Evolutionary conservation across 2,113 vertebrate genomes (phyloP), one percentile per base, ranked within the genome.

Genomic region (Parus major): DNA sequence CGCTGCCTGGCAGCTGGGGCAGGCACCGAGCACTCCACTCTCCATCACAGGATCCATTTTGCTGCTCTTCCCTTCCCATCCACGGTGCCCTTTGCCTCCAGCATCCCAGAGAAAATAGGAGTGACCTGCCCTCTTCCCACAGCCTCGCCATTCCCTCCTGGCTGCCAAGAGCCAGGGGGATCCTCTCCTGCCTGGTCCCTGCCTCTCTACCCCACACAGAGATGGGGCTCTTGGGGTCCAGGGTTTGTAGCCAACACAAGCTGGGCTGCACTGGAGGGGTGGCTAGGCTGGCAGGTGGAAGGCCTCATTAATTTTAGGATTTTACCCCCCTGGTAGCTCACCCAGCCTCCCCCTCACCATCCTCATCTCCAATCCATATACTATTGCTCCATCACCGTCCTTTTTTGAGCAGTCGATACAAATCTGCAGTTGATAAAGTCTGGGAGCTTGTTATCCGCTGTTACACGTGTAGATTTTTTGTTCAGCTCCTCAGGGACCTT

Each of bases 161-260:
- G 49, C 35, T 78, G 23, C 61, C 5, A 4, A 47, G 15, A 76
- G 63, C 44, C 59, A 14, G 9, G 39, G n/a, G 27, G 7, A 18
- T 11, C n/a, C 41, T 47, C 24, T 66, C 56, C 47, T 61, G 31
- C 27, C 49, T 3, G 1, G 23, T 23, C 44, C 29, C 44, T 5
- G 15, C 36, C 33, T 59, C 52, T 59, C 4, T 22, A 3, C 7
- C 41, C 53, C 19, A 3, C 0, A 0, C 15, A 42, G 29, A 46
- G 36, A 39, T 17, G 13, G 39, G 41, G 46, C 41, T 66, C 36
- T 61, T 4, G 2, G 1, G 0, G 7, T 15, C 0, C 0, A 33
- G 12, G 47, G 42, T 53, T 84, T 50, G 61, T 21, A 57, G 28
- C 15, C 1, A 0, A 17, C 15, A 60, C 4, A 2, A 53, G 5